These are phyloP conservation scores for Crossocerus cetratus DNA, from an alignment of 2,888 invertebrate genomes.

Conservation along the genomic window DNA sequence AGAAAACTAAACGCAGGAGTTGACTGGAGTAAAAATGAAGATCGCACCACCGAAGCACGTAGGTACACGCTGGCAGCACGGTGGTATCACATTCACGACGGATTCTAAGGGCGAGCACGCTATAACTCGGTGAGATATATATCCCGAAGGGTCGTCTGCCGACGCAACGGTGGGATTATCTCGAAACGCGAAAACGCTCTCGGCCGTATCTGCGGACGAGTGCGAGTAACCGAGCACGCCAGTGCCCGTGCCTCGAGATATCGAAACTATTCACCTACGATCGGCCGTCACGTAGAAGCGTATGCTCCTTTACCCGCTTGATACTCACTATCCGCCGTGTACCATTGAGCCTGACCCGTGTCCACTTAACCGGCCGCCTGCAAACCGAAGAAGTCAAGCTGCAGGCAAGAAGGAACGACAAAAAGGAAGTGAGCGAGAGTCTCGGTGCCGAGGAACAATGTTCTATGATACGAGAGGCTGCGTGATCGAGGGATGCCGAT, in stretches of 20 bases:
- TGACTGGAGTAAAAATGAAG: conserved; percentile 16
- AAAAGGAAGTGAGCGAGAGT: background rate
- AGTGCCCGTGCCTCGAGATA: conserved; percentile 50
- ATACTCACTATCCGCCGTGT: conserved; percentile 11
- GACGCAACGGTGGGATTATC: conserved; percentile 66
- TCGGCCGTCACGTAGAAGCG: conserved; percentile 12
- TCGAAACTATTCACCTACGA: conserved; percentile 56
- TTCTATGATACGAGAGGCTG: too few relatives aligned
- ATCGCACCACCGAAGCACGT: conserved; percentile 1
- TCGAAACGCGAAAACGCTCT: conserved; percentile 76
- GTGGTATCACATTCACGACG: conserved; percentile 31
- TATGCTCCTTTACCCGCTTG: background rate
- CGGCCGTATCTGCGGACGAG: conserved; percentile 67
- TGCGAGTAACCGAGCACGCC: conserved; percentile 47
- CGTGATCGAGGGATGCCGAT: background rate
- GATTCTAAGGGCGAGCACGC: conserved; percentile 39
- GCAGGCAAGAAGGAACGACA: background rate
- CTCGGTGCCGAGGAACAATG: too few relatives aligned
- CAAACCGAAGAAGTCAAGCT: too few relatives aligned
- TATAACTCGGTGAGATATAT: conserved; percentile 54
- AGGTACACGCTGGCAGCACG: background rate
- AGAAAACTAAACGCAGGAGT: background rate
- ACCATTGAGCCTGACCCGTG: too few relatives aligned
- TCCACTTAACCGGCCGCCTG: too few relatives aligned
- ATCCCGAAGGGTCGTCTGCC: conserved; percentile 34